Evolutionary conservation across 2,888 invertebrate genomes (phyloP).

Genomic region (Caenorhabditis angaria): DNA sequence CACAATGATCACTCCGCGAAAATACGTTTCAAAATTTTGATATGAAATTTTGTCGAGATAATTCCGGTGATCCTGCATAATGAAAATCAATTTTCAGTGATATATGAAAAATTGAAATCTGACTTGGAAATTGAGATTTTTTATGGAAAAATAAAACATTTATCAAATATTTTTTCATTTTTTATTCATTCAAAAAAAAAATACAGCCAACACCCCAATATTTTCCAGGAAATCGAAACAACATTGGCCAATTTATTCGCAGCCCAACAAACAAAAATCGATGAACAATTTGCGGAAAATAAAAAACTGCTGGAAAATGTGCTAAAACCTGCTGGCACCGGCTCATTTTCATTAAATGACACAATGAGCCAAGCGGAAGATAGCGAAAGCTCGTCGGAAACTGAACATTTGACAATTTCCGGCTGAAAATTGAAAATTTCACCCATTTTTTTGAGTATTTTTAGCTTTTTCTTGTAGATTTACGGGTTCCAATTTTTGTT

Average conservation of each 20-base stretch:
- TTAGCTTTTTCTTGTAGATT: background rate
- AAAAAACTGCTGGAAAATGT: constrained; percentile 25
- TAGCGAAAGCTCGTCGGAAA: constrained; percentile 41
- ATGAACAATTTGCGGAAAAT: constrained; percentile 35
- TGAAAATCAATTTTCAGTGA: too few species aligned
- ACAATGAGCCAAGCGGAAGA: constrained; percentile 32
- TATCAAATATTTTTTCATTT: background rate
- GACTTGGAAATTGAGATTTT: background rate
- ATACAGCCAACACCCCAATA: too few species aligned
- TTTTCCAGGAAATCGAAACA: constrained; percentile 17
- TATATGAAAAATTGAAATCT: too few species aligned
- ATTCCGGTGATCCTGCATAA: too few species aligned
- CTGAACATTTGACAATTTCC: constrained; percentile 20
- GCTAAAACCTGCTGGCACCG: background rate
- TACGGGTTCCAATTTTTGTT: background rate
- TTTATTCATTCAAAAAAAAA: too few species aligned
- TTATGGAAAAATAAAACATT: too few species aligned
- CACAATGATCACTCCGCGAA: too few species aligned
- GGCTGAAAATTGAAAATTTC: background rate
- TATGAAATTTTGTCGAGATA: too few species aligned
- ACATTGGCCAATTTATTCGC: constrained; percentile 32
- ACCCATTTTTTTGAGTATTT: background rate
- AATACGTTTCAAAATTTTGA: too few species aligned
- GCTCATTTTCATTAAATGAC: constrained; percentile 22
- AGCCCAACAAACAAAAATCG: constrained; percentile 30